Percentiles rank a stretch among this genome's conserved stretches.
These are phyloP conservation scores for Apamea epomidion DNA, from an alignment of 2,888 invertebrate species.

Conservation along the genomic window DNA sequence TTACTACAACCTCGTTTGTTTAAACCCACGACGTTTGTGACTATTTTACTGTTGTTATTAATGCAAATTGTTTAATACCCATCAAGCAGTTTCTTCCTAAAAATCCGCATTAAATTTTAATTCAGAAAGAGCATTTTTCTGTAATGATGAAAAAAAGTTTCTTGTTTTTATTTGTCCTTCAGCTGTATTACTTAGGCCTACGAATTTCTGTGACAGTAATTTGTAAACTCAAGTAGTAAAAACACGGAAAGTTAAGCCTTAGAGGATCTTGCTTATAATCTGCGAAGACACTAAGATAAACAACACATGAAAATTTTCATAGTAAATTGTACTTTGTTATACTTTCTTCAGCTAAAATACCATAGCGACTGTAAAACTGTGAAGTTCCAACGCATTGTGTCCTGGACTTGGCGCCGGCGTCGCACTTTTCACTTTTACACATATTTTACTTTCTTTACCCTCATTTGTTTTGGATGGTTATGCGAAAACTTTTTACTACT, in stretches of 20 bases:
- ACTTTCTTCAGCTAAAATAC: conserved; percentile 35
- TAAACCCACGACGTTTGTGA: background rate
- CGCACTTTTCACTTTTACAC: conserved; percentile 46
- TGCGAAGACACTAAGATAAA: conserved; percentile 11
- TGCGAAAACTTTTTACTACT: conserved; percentile 53
- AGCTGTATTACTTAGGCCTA: background rate
- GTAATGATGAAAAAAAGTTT: background rate
- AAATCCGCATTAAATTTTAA: background rate
- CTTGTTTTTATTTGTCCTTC: background rate
- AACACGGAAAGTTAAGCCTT: background rate
- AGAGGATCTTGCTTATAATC: conserved; percentile 14
- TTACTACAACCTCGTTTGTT: background rate
- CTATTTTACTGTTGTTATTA: background rate
- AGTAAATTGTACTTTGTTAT: conserved; percentile 27
- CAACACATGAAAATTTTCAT: conserved; percentile 34
- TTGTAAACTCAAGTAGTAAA: conserved; percentile 2
- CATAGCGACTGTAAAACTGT: conserved; percentile 27
- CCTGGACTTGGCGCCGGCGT: conserved; percentile 20
- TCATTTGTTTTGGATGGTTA: conserved; percentile 56
- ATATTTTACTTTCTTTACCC: conserved; percentile 38
- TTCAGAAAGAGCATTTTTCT: background rate
- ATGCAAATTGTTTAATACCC: background rate
- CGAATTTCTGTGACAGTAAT: background rate
- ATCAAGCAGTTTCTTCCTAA: background rate
- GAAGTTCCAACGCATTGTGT: conserved; percentile 40